Evolutionary conservation across 2,797 vertebrate genomes (phyloP).

Genomic region (Pseudomugil gertrudae): DNA sequence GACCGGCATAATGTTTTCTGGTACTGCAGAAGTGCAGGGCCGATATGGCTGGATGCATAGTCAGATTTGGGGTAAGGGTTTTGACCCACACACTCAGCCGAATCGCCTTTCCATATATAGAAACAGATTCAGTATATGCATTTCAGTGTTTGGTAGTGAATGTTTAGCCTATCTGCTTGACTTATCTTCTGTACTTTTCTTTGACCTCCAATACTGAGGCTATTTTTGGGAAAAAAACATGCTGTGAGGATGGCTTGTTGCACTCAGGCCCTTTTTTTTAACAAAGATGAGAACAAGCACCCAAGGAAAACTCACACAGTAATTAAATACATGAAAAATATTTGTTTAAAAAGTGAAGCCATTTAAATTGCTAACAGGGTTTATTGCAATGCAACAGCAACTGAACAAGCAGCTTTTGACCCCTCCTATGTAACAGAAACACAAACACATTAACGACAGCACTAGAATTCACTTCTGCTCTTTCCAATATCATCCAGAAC

Average conservation of each 20-base stretch:
- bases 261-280: neutral
- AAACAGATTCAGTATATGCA: too few species aligned
- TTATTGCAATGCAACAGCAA: neutral
- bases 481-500: conserved; percentile 40
- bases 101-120: too few species aligned
- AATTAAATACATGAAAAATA: neutral
- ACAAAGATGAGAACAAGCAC: too few species aligned
- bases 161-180: neutral
- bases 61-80: too few species aligned
- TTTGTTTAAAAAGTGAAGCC: too few species aligned
- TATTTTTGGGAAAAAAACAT: neutral
- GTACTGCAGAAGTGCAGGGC: too few species aligned
- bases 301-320: neutral
- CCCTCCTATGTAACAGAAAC: neutral
- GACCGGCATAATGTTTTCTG: too few species aligned
- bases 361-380: conserved; percentile 11
- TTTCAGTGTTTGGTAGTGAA: too few species aligned
- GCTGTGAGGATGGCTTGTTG: neutral
- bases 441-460: neutral
- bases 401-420: conserved; percentile 15
- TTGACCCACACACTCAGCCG: too few species aligned
- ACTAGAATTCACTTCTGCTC: conserved; percentile 17
- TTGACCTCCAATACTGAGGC: neutral
- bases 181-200: neutral
- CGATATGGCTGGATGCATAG: too few species aligned